These are phyloP conservation scores for Passer domesticus DNA, from an alignment of 2,113 vertebrate species.

Conservation along the genomic window DNA sequence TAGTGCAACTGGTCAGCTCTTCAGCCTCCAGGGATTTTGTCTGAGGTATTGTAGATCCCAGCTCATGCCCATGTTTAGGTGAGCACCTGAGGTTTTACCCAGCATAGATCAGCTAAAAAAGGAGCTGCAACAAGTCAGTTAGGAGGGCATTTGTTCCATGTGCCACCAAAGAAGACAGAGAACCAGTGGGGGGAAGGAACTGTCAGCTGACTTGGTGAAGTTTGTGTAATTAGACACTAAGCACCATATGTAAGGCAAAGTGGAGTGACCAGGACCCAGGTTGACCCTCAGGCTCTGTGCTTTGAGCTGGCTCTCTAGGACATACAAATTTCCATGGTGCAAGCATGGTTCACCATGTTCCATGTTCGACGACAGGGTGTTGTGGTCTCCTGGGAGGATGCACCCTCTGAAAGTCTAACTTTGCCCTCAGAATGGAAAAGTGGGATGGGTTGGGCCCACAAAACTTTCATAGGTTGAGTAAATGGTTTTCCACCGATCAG, in stretches of 20 bases:
- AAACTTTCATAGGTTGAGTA: not conserved
- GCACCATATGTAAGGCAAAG: not conserved
- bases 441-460: not conserved
- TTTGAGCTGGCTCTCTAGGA: not conserved
- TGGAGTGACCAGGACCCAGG: not conserved
- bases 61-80: not conserved
- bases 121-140: not conserved
- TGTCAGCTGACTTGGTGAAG: not conserved
- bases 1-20: not conserved
- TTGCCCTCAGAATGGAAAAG: not conserved
- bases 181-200: not conserved
- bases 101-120: not conserved
- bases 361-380: not conserved
- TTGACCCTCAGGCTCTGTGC: fast-evolving
- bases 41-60: not conserved
- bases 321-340: not conserved
- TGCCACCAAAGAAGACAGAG: not conserved
- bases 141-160: not conserved
- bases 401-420: not conserved
- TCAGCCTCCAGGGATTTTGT: not conserved
- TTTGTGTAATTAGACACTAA: not conserved
- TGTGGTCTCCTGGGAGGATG: not conserved
- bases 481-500: not conserved
- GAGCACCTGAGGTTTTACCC: not conserved
- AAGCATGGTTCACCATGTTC: not conserved